Conservation (phyloP, 2,797 vertebrate species). For the Dipus sagitta region DNA sequence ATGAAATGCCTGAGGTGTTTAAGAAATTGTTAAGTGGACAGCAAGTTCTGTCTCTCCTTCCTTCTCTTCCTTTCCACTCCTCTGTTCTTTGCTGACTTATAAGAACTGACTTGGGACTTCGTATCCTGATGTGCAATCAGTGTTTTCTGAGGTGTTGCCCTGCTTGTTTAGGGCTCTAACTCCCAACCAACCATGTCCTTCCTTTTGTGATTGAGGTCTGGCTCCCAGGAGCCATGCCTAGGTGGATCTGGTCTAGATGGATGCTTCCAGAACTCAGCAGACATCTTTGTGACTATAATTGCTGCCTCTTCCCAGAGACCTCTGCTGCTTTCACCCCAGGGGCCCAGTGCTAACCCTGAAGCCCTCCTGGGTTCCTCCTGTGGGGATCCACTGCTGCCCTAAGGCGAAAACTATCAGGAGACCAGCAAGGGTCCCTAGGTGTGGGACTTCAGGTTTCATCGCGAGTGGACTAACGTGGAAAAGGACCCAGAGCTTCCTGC, state of each 20-base stretch:
- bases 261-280: background rate
- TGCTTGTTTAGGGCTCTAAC: background rate
- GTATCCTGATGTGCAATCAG: background rate
- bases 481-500: background rate
- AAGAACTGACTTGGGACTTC: background rate
- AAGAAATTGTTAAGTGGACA: background rate
- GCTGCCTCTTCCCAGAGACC: background rate
- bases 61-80: background rate
- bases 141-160: background rate
- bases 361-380: background rate
- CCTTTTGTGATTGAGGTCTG: background rate
- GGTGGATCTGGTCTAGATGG: background rate
- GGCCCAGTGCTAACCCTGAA: background rate
- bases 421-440: background rate
- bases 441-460: background rate
- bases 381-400: background rate
- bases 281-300: background rate
- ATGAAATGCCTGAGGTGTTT: background rate
- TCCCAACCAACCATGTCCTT: background rate
- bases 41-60: no score
- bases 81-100: background rate
- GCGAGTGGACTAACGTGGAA: background rate
- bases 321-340: background rate
- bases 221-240: background rate
- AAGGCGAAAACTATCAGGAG: background rate